Evolutionary conservation across 2,888 invertebrate genomes (phyloP).

Genomic region (Disparrhopalites patrizii): DNA sequence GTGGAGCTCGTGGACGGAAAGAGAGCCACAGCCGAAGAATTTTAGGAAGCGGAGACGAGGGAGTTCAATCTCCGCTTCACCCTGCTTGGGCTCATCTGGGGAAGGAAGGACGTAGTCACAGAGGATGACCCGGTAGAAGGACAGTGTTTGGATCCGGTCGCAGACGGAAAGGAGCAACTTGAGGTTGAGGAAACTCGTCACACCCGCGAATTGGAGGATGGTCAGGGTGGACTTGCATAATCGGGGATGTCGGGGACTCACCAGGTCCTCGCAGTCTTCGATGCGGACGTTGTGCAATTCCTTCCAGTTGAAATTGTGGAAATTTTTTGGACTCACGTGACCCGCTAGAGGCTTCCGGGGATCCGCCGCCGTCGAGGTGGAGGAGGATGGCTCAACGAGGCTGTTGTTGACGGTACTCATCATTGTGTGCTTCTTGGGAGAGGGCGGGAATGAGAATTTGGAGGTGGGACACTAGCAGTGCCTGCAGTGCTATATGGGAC

Average conservation of each 20-base stretch:
- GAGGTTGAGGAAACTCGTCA: not conserved
- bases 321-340: too few relatives aligned
- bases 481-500: too few relatives aligned
- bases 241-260: not conserved
- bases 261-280: not conserved
- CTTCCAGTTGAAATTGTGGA: not conserved
- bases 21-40: not conserved
- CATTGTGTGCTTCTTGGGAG: too few relatives aligned
- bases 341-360: too few relatives aligned
- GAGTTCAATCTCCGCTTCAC: not conserved
- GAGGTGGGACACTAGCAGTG: too few relatives aligned
- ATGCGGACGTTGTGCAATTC: not conserved
- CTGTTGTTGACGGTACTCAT: too few relatives aligned
- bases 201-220: not conserved
- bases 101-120: not conserved
- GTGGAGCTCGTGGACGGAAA: not conserved
- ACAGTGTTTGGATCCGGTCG: not conserved
- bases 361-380: too few relatives aligned
- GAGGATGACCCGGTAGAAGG: not conserved
- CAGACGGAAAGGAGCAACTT: not conserved
- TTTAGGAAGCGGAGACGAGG: too few relatives aligned
- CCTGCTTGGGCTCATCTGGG: not conserved
- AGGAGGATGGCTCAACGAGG: too few relatives aligned
- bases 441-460: too few relatives aligned
- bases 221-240: not conserved